phyloP scores from a whole-genome alignment of 2,888 invertebrate species.

The Drosophila ochracea region DNA sequence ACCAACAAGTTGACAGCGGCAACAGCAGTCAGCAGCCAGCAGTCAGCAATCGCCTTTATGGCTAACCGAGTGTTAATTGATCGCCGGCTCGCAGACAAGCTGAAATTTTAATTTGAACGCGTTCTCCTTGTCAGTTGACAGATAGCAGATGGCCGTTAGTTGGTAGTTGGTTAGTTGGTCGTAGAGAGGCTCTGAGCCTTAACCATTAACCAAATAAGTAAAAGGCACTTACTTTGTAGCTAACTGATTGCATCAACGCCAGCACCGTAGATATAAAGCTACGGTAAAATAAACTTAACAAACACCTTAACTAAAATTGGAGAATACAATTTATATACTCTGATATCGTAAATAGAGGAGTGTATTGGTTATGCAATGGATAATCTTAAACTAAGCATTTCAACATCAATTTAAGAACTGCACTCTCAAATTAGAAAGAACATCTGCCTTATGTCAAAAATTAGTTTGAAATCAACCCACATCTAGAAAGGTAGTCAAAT shows the following conservation, averaged over 20 bases:
- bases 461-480: not conserved
- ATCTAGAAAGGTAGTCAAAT: not conserved
- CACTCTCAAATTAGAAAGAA: not conserved
- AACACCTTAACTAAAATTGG: not conserved
- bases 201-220: not conserved
- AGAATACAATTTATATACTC: not conserved
- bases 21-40: slow-evolving; percentile 11
- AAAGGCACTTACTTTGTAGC: slow-evolving; percentile 4
- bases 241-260: not conserved
- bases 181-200: not conserved
- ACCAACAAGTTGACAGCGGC: slow-evolving; percentile 61
- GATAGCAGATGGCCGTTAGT: not conserved
- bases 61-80: slow-evolving; percentile 61
- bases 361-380: not conserved
- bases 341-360: not conserved
- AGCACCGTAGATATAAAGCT: not conserved
- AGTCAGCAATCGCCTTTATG: slow-evolving; percentile 6
- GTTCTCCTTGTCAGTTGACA: slow-evolving; percentile 21
- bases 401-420: not conserved
- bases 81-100: slow-evolving; percentile 37
- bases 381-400: not conserved
- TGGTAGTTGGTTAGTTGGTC: not conserved
- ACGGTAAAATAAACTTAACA: not conserved
- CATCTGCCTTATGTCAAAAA: not conserved
- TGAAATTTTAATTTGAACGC: slow-evolving; percentile 52